These are phyloP conservation scores for Chrysomela aeneicollis DNA, from an alignment of 2,888 invertebrate species.

Conservation along the genomic window DNA sequence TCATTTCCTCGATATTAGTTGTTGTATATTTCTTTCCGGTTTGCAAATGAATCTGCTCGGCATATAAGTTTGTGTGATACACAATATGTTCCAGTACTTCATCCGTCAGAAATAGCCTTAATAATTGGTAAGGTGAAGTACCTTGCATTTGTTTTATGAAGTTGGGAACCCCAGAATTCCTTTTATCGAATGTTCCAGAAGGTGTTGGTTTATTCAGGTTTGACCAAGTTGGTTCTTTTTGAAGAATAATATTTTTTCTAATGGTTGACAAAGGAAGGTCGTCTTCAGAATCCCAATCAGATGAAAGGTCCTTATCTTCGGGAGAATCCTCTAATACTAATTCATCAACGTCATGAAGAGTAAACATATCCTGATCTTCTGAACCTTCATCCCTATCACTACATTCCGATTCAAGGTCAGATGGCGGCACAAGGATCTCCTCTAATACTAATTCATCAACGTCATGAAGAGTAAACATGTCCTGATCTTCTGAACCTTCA, in stretches of 20 bases:
- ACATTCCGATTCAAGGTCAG: constrained; percentile 3
- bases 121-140: background rate
- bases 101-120: background rate
- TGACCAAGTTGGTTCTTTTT: constrained; percentile 3
- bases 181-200: background rate
- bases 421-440: constrained; percentile 7
- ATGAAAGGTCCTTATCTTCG: background rate
- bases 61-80: constrained; percentile 5
- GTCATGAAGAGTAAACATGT: constrained; percentile 5
- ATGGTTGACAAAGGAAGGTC: background rate
- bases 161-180: background rate
- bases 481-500: background rate
- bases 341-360: constrained; percentile 3
- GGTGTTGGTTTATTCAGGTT: background rate
- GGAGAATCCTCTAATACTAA: background rate
- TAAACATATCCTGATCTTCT: background rate
- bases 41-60: constrained; percentile 5
- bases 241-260: background rate
- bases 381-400: constrained; percentile 4
- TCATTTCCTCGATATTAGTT: constrained; percentile 1
- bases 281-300: constrained; percentile 6
- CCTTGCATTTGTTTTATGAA: background rate
- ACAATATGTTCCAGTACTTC: background rate
- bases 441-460: background rate
- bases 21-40: background rate